Evolutionary conservation across 2,888 invertebrate species (phyloP).

Genomic region (Caenorhabditis sp.): DNA sequence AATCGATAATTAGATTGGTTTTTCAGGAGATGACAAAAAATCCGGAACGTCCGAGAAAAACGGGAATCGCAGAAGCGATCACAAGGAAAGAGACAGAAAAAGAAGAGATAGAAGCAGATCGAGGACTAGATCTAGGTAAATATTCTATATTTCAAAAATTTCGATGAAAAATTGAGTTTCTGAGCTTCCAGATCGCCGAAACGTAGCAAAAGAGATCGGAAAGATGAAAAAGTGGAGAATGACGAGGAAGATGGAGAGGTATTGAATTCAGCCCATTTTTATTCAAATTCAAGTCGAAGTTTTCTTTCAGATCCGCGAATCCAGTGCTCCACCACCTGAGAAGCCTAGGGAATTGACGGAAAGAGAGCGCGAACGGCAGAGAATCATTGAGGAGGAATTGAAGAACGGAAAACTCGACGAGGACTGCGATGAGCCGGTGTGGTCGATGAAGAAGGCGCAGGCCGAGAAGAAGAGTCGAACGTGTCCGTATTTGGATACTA

Average conservation of each 20-base stretch:
- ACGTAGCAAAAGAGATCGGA: constrained; percentile 24
- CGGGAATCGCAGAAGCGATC: constrained; percentile 11
- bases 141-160: not conserved
- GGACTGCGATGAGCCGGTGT: constrained; percentile 76
- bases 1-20: not conserved
- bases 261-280: too few relatives aligned
- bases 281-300: too few relatives aligned
- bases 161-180: constrained; percentile 12
- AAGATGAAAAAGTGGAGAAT: constrained; percentile 28
- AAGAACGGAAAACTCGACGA: constrained; percentile 60
- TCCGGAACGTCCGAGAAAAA: constrained; percentile 32
- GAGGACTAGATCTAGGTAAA: constrained; percentile 35
- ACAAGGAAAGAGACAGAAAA: constrained; percentile 47
- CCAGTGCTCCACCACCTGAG: constrained; percentile 18
- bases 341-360: constrained; percentile 61
- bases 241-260: constrained; percentile 50
- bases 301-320: constrained; percentile 59
- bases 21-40: constrained; percentile 49
- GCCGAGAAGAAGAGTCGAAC: constrained; percentile 73
- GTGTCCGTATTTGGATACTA: constrained; percentile 98
- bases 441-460: constrained; percentile 80
- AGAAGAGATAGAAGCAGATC: constrained; percentile 36
- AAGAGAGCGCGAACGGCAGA: constrained; percentile 69
- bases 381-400: constrained; percentile 68
- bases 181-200: constrained; percentile 40